Evolutionary conservation across 1,140 invertebrate genomes (phyloP).

Genomic region (Procambarus clarkii): DNA sequence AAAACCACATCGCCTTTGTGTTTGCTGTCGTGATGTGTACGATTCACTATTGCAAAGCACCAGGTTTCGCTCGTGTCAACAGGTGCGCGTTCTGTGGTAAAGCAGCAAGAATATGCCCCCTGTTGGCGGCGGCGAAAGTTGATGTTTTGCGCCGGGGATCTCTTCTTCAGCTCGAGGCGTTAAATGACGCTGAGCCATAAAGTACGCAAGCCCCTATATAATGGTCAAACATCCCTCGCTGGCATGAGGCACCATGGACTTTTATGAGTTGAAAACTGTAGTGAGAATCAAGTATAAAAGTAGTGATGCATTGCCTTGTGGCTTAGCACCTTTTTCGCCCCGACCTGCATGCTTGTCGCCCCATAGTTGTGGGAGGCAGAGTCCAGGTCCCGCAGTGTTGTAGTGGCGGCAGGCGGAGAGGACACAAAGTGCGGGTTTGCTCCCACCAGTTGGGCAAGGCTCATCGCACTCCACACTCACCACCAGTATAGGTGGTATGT

Average conservation of each 20-base stretch:
- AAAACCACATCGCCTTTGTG: slow-evolving; percentile 67
- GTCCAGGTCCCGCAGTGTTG: slow-evolving; percentile 60
- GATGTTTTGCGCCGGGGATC: slow-evolving; percentile 43
- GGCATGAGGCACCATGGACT: slow-evolving; percentile 62
- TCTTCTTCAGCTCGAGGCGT: slow-evolving; percentile 60
- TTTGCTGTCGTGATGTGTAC: slow-evolving; percentile 60
- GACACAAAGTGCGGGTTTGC: neutral
- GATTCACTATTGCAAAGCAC: slow-evolving; percentile 19
- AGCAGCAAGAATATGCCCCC: neutral
- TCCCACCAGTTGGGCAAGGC: neutral
- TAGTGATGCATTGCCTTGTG: slow-evolving; percentile 58
- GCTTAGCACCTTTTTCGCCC: slow-evolving; percentile 66
- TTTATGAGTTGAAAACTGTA: slow-evolving; percentile 32
- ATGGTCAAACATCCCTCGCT: slow-evolving; percentile 54
- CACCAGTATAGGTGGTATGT: neutral
- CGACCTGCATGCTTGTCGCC: slow-evolving; percentile 63
- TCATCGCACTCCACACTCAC: neutral
- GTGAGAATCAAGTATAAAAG: slow-evolving; percentile 28
- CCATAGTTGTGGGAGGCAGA: slow-evolving; percentile 51
- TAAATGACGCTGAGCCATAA: slow-evolving; percentile 50
- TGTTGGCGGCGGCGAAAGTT: slow-evolving; percentile 12
- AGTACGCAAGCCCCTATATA: slow-evolving; percentile 17
- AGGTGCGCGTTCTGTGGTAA: neutral
- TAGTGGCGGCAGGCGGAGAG: slow-evolving; percentile 39
- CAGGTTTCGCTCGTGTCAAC: neutral